Evolutionary conservation across 2,797 vertebrate species (phyloP).

Genomic region (Varecia variegata): DNA sequence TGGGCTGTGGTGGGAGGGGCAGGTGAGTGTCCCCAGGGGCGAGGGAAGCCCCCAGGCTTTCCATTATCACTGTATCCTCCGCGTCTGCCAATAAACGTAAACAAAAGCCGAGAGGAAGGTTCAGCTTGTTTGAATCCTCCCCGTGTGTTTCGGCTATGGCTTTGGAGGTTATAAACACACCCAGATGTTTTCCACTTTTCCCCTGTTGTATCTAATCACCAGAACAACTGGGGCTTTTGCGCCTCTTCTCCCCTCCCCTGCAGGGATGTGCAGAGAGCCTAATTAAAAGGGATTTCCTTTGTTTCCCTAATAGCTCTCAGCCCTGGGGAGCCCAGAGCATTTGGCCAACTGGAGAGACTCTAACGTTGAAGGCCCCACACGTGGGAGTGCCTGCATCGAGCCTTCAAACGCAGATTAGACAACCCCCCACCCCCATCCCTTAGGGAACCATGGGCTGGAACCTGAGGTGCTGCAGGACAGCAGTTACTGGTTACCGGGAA

Average conservation of each 20-base stretch:
- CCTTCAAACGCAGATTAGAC: not conserved
- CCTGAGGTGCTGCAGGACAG: too few species aligned
- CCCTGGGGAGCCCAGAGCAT: not conserved
- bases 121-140: not conserved
- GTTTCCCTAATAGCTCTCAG: constrained; percentile 49
- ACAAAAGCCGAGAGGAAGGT: not conserved
- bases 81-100: not conserved
- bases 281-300: constrained; percentile 55
- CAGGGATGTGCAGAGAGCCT: not conserved
- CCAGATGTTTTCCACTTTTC: constrained; percentile 59
- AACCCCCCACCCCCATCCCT: too few species aligned
- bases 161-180: constrained; percentile 45
- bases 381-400: not conserved
- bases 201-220: constrained; percentile 44
- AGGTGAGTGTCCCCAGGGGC: not conserved
- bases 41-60: not conserved
- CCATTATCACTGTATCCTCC: not conserved
- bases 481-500: not conserved
- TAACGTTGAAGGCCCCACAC: not conserved
- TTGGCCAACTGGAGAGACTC: not conserved
- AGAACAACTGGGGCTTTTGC: constrained; percentile 13
- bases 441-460: not conserved
- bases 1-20: not conserved
- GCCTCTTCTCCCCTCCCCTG: not conserved
- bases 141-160: not conserved